Evolutionary conservation across 2,113 vertebrate species (phyloP).

Genomic region (Henicopernis longicauda): DNA sequence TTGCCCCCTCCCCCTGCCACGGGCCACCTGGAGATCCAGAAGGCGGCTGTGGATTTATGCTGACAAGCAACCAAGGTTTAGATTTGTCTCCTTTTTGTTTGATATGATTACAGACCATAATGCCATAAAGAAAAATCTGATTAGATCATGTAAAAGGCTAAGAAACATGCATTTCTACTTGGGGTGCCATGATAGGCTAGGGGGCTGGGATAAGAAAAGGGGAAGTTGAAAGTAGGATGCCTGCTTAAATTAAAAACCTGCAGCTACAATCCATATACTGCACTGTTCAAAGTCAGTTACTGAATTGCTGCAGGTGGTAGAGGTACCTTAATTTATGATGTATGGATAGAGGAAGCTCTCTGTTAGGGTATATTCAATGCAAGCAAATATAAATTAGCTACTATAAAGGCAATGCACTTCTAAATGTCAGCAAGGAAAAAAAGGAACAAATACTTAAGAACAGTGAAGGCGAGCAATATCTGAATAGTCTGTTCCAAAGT

Average conservation of each 20-base stretch:
- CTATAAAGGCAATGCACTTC: not conserved
- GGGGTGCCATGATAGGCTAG: not conserved
- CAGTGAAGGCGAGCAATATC: not conserved
- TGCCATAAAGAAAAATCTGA: not conserved
- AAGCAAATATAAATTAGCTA: not conserved
- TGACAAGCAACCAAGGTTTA: not conserved
- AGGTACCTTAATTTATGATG: not conserved
- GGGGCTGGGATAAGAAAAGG: not conserved
- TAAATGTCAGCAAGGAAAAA: not conserved
- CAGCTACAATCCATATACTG: not conserved
- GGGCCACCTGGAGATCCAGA: not conserved
- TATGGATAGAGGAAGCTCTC: not conserved
- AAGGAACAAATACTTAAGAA: not conserved
- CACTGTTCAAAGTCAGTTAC: not conserved
- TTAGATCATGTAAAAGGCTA: not conserved
- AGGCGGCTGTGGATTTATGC: not conserved
- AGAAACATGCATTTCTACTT: not conserved
- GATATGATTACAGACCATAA: not conserved
- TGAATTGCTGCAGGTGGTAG: not conserved
- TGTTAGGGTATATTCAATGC: not conserved
- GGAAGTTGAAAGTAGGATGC: not conserved
- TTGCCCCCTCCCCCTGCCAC: fast-evolving
- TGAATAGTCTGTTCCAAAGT: not conserved
- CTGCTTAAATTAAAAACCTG: not conserved
- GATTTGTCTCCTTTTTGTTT: not conserved